Evolutionary conservation across 2,888 invertebrate species (phyloP).

Genomic region (Phyto melanocephala): DNA sequence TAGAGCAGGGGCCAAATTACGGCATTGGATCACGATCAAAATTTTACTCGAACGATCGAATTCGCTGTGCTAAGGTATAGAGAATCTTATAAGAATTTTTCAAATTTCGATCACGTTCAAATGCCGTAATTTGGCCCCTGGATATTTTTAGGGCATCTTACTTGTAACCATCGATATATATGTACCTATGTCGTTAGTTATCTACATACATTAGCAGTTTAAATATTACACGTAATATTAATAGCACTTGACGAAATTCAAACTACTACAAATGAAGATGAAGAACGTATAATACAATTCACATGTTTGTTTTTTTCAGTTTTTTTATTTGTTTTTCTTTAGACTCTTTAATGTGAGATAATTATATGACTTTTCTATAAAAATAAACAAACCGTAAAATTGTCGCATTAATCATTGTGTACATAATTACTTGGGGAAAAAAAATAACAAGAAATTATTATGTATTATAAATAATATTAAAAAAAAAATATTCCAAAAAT

Average conservation of each 20-base stretch:
- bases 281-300: conserved; percentile 8
- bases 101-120: too few species aligned
- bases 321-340: not conserved
- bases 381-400: conserved; percentile 8
- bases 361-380: conserved; percentile 10
- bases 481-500: too few species aligned
- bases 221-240: conserved; percentile 1
- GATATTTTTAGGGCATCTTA: too few species aligned
- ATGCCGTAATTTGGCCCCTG: too few species aligned
- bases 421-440: not conserved
- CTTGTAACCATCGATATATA: too few species aligned
- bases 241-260: conserved; percentile 28
- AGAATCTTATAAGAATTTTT: too few species aligned
- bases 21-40: too few species aligned
- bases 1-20: too few species aligned
- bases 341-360: conserved; percentile 6
- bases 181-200: too few species aligned
- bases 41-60: too few species aligned
- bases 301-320: not conserved
- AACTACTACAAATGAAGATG: not conserved
- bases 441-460: not conserved
- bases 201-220: too few species aligned
- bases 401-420: not conserved
- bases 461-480: not conserved
- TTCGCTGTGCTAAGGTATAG: too few species aligned